Percentiles rank a stretch among this genome's conserved stretches.
Conservation (phyloP, 2,113 vertebrate genomes). For the Steatornis caripensis region DNA sequence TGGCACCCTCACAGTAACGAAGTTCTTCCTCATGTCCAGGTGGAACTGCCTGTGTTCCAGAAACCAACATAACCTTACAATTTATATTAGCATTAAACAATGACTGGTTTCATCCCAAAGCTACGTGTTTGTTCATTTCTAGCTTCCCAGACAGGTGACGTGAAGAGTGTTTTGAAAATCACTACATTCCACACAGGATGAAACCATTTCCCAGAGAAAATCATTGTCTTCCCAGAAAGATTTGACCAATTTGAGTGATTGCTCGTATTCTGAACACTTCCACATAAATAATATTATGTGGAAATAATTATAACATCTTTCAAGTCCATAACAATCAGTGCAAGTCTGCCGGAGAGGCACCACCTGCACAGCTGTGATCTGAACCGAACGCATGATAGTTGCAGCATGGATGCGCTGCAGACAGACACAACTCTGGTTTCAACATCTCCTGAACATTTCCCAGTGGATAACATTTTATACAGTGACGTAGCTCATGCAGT, state of each 20-base stretch:
- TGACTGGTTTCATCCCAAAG: not conserved
- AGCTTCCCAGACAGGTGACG: not conserved
- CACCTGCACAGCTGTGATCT: not conserved
- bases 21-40: no score
- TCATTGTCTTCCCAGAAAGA: not conserved
- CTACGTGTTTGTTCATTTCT: not conserved
- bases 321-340: not conserved
- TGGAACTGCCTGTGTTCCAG: no score
- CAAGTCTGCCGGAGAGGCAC: not conserved
- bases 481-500: not conserved
- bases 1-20: no score
- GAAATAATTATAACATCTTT: not conserved
- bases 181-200: not conserved
- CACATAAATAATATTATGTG: not conserved
- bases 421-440: not conserved
- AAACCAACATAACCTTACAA: not conserved
- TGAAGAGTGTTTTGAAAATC: not conserved
- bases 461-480: not conserved
- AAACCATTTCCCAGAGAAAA: not conserved
- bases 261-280: not conserved
- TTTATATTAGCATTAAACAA: not conserved
- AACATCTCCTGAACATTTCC: not conserved
- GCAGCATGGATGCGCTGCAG: no score
- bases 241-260: not conserved
- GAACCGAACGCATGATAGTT: not conserved